Conservation (phyloP, 2,797 vertebrate genomes). For the Eulemur mongoz region DNA sequence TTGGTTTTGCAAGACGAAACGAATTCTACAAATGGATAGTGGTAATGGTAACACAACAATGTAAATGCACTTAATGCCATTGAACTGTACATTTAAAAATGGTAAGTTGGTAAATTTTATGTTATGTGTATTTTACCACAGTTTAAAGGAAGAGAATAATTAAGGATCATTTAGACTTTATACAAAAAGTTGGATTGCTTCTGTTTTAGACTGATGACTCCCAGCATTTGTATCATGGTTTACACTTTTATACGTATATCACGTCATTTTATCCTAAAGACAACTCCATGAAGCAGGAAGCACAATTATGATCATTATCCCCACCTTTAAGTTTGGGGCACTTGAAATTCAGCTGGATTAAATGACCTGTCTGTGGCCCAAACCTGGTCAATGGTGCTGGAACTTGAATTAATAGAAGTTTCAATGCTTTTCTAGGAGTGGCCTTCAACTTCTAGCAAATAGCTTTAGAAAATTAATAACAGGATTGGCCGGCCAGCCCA, state of each 20-base stretch:
- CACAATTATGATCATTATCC: neutral
- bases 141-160: neutral
- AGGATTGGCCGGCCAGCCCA: neutral
- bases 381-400: neutral
- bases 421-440: neutral
- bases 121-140: neutral
- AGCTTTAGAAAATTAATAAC: neutral
- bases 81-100: neutral
- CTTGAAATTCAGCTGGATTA: neutral
- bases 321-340: neutral
- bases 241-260: neutral
- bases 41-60: neutral
- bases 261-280: neutral
- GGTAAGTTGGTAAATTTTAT: neutral
- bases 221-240: neutral
- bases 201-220: neutral
- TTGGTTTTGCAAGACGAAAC: neutral
- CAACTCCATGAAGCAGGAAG: neutral
- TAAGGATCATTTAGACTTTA: neutral
- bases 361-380: neutral
- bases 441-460: neutral
- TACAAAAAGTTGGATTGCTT: neutral
- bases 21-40: neutral
- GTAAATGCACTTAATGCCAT: neutral
- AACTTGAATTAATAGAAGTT: neutral